Evolutionary conservation across 2,888 invertebrate genomes (phyloP).

Genomic region (Caenorhabditis panamensis): DNA sequence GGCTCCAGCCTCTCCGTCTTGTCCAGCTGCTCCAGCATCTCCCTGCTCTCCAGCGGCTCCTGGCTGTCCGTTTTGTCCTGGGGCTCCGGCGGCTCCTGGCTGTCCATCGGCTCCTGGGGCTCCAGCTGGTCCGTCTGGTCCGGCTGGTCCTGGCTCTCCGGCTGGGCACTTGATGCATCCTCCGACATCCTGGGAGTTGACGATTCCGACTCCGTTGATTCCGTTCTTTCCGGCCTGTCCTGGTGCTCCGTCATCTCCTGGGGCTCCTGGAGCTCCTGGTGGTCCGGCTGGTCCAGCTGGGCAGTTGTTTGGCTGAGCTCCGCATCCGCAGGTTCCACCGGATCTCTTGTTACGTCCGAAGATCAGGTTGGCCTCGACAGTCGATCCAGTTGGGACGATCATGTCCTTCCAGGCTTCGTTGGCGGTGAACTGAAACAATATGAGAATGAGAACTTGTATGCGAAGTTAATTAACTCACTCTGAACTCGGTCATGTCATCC

Average conservation of each 20-base stretch:
- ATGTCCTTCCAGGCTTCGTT: conserved; percentile 74
- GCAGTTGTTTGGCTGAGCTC: conserved; percentile 69
- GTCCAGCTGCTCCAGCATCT: too few relatives aligned
- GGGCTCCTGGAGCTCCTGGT: conserved; percentile 67
- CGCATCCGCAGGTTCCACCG: conserved; percentile 67
- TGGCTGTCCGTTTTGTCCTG: too few relatives aligned
- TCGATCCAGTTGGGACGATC: conserved; percentile 58
- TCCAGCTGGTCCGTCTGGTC: conserved; percentile 71
- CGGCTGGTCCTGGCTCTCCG: conserved; percentile 72
- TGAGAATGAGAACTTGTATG: too few relatives aligned
- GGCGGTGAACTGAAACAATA: conserved; percentile 64
- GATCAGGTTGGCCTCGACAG: conserved; percentile 63
- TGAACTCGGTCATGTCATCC: conserved; percentile 75
- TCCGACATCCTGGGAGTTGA: conserved; percentile 59
- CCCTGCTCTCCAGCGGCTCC: too few relatives aligned
- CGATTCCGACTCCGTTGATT: conserved; percentile 63
- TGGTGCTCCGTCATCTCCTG: conserved; percentile 72
- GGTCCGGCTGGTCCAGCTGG: conserved; percentile 73
- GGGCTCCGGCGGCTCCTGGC: conserved; percentile 67
- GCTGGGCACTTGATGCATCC: conserved; percentile 74
- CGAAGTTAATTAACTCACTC: conserved; percentile 63
- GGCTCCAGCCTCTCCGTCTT: too few relatives aligned
- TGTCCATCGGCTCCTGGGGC: conserved; percentile 70
- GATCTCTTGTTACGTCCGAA: conserved; percentile 73
- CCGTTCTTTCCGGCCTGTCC: conserved; percentile 68